Conservation (phyloP, 2,888 invertebrate genomes). For the Drosophila dives region DNA sequence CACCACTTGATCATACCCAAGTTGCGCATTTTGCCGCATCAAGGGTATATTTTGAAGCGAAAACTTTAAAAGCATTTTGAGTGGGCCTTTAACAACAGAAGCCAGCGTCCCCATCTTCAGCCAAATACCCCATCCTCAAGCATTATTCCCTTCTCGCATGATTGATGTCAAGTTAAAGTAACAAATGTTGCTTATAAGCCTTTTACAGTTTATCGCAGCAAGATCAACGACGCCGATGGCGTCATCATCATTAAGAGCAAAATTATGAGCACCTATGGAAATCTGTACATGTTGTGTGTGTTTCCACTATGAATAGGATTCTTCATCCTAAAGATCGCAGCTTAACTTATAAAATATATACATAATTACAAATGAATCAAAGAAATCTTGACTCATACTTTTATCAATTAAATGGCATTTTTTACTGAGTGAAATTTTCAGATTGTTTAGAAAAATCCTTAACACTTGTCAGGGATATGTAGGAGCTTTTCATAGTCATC, state of each 20-base stretch:
- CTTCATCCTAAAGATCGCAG: background rate
- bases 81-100: conserved; percentile 74
- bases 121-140: conserved; percentile 8
- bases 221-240: conserved; percentile 49
- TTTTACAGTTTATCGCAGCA: conserved; percentile 50
- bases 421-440: background rate
- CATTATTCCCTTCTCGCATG: conserved; percentile 38
- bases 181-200: conserved; percentile 54
- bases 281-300: background rate
- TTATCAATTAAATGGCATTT: background rate
- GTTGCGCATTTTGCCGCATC: background rate
- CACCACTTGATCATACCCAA: conserved; percentile 1
- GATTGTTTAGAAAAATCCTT: background rate
- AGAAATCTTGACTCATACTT: background rate
- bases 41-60: conserved; percentile 49
- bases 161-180: conserved; percentile 74
- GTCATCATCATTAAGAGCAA: conserved; percentile 46
- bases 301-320: conserved; percentile 5
- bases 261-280: conserved; percentile 18
- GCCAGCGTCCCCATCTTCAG: conserved; percentile 31
- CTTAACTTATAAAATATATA: background rate
- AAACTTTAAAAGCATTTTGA: conserved; percentile 73
- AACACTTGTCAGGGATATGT: background rate
- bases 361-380: background rate
- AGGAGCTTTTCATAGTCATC: background rate